A percentile compares a stretch with the other conserved stretches of the same genome.
phyloP scores from a whole-genome alignment of 92 coral and sea anemone genomes.

The Umimayanthus chanpuru region DNA sequence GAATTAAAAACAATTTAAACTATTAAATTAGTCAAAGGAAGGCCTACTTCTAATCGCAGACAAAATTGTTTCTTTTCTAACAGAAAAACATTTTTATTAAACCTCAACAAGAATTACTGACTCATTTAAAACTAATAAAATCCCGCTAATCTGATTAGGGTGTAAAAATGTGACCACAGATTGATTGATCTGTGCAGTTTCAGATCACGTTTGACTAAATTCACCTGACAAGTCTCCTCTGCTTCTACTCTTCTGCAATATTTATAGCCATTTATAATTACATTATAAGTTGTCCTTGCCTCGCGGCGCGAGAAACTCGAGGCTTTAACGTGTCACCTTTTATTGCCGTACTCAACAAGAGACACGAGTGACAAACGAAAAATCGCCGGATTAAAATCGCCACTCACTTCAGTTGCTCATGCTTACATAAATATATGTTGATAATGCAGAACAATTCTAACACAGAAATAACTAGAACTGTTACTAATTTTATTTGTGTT shows the following conservation, averaged over 20 bases:
- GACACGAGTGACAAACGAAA: background rate
- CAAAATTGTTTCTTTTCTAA: too few species aligned
- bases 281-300: constrained; percentile 10
- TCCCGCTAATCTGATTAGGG: constrained; percentile 27
- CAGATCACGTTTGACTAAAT: constrained; percentile 34
- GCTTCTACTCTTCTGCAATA: constrained; percentile 23
- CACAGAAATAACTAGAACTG: background rate
- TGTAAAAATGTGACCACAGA: constrained; percentile 9
- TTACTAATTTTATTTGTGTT: background rate
- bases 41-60: too few species aligned
- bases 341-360: background rate
- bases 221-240: constrained; percentile 16
- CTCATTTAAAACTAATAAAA: constrained; percentile 14
- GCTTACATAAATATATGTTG: background rate
- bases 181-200: constrained; percentile 10
- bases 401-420: background rate
- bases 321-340: background rate
- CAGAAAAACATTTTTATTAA: too few species aligned
- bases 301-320: constrained; percentile 10
- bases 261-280: constrained; percentile 37
- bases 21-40: too few species aligned
- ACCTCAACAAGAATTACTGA: background rate
- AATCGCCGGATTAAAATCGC: background rate
- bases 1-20: too few species aligned
- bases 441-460: background rate